A percentile compares a stretch with the other conserved stretches of the same genome.
Evolutionary conservation across 2,113 vertebrate genomes (phyloP).

Genomic region (Pterocles gutturalis): DNA sequence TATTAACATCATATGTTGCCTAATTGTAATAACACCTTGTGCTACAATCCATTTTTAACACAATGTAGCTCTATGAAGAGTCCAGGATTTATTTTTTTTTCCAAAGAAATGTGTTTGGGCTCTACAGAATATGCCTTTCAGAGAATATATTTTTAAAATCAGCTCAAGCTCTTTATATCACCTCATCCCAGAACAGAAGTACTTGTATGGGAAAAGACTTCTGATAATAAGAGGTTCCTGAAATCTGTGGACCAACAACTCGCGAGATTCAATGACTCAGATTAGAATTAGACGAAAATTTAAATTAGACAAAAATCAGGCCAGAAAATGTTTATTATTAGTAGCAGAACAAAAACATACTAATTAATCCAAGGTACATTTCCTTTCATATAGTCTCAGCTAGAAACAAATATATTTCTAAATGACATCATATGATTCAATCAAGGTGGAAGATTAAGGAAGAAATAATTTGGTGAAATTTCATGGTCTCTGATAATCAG

Average conservation of each 20-base stretch:
- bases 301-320: background rate
- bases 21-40: background rate
- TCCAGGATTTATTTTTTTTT: background rate
- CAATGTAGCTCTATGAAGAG: background rate
- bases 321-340: background rate
- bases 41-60: background rate
- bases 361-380: background rate
- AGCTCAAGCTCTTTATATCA: background rate
- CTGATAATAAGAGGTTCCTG: background rate
- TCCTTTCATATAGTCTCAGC: background rate
- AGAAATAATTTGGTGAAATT: background rate
- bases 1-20: background rate
- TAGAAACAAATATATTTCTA: background rate
- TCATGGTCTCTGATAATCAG: background rate
- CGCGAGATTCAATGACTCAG: background rate
- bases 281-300: background rate
- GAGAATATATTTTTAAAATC: background rate
- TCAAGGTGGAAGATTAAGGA: background rate
- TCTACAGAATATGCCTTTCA: background rate
- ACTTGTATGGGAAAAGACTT: background rate
- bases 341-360: background rate
- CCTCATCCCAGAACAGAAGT: background rate
- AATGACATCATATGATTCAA: background rate
- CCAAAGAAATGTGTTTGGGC: background rate
- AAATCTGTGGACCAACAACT: background rate